Evolutionary conservation across 2,888 invertebrate genomes (phyloP).

Genomic region (Hyposoter dolosus): DNA sequence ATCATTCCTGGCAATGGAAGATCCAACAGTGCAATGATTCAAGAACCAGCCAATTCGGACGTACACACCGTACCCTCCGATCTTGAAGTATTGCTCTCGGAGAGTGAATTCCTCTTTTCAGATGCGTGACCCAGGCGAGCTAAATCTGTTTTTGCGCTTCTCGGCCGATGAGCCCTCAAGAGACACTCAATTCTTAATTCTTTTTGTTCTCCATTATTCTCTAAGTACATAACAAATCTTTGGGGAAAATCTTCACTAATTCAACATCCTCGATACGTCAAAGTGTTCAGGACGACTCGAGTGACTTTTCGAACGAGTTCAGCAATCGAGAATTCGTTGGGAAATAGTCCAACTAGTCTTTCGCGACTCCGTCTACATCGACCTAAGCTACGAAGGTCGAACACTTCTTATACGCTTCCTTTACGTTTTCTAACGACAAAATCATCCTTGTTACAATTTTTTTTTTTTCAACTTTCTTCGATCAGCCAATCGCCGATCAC

Average conservation of each 20-base stretch:
- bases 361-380: conserved; percentile 63
- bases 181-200: not conserved
- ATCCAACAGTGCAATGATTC: conserved; percentile 45
- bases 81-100: conserved; percentile 87
- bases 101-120: conserved; percentile 86
- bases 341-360: conserved; percentile 68
- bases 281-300: not conserved
- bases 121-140: conserved; percentile 84
- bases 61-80: conserved; percentile 88
- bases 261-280: not conserved
- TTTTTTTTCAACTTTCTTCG: not conserved
- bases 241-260: not conserved
- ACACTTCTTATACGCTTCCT: not conserved
- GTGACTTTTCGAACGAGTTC: not conserved
- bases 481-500: not conserved
- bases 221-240: not conserved
- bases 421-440: not conserved
- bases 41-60: conserved; percentile 85
- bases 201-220: conserved; percentile 1
- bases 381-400: not conserved
- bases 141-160: conserved; percentile 63
- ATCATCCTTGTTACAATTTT: not conserved
- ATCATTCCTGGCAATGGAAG: conserved; percentile 48
- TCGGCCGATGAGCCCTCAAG: conserved; percentile 46
- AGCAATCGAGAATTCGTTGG: conserved; percentile 31